Evolutionary conservation across 2,113 vertebrate species (phyloP), one percentile per base, ranked within the genome.

Genomic region (Plecotus auritus): DNA sequence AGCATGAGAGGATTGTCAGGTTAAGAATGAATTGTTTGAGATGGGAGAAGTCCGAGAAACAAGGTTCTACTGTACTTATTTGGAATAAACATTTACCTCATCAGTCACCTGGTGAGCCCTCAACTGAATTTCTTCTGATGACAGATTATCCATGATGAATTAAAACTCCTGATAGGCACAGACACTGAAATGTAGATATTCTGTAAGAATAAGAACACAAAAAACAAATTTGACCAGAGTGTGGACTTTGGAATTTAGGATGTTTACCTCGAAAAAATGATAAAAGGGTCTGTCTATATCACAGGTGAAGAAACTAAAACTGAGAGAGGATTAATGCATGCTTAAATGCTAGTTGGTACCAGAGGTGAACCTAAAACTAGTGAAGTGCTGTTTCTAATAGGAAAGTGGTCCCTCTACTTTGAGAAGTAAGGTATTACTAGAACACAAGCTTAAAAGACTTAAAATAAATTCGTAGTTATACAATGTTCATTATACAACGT

Each of bases 31-130:
- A 61, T 28, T 61, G 59, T 61, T 61, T 4, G 26, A 28, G 59
- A 61, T 61, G 59, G 10, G 59, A 61, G 59, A 61, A 61, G 10
- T 61, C 59, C 9, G 10, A 61, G 23, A 61, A 61, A 61, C 26
- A 61, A 61, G 59, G 59, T 28, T 61, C 59, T 61, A 28, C 23
- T 61, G 59, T 61, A 84, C 4, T 73, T 81, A 94, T 76, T 88
- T 37, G 54, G 78, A 4, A n/a, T n/a, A 88, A 95, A 51, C 4
- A 20, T 51, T 97, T 98, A 99, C 99, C 99, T 99, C 99, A 98
- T 99, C 99, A 1, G 99, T 99, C 98, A 99, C 98, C 96, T 99
- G 99, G 98, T 99, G 98, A 97, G 99, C 99, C 95, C 97, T 98
- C 72, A 98, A 78, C 64, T 99, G 98, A 73, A 99, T 99, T 94